Evolutionary conservation across 92 coral and sea anemone species (phyloP).

Genomic region (Porites lobata): DNA sequence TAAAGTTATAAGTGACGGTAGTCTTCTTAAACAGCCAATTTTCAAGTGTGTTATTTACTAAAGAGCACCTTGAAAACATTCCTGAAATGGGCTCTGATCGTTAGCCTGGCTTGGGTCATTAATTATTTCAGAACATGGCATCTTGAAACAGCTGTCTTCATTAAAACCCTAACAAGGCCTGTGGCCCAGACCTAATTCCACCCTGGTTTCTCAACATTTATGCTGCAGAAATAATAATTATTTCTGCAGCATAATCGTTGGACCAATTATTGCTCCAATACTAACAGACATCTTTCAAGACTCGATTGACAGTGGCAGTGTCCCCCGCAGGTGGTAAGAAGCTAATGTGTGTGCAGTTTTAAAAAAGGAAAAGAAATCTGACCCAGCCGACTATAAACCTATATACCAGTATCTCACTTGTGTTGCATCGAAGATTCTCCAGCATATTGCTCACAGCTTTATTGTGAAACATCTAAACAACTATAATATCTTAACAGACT

Average conservation of each 20-base stretch:
- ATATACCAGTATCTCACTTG: conserved; percentile 39
- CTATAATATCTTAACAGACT: conserved; percentile 25
- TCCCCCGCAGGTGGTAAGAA: conserved; percentile 15
- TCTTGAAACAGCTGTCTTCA: conserved; percentile 26
- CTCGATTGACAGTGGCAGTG: conserved; percentile 12
- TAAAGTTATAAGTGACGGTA: conserved; percentile 11
- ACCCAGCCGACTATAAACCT: conserved; percentile 24
- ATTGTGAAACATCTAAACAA: not conserved
- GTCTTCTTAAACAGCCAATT: conserved; percentile 34
- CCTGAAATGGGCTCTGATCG: conserved; percentile 44
- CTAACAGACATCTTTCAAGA: conserved; percentile 19
- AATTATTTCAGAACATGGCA: conserved; percentile 10
- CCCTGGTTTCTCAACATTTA: conserved; percentile 53
- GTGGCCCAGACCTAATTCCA: conserved; percentile 42
- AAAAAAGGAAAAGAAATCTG: no score
- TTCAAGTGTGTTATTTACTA: conserved; percentile 32
- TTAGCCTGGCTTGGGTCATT: conserved; percentile 12
- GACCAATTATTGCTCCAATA: not conserved
- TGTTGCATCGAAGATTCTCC: not conserved
- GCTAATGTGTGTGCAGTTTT: no score
- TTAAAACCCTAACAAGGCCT: conserved; percentile 55
- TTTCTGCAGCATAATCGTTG: conserved; percentile 33
- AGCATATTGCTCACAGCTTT: conserved; percentile 47
- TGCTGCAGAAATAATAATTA: not conserved
- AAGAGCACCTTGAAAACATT: not conserved